A percentile compares a stretch with the other conserved stretches of the same genome.
phyloP scores from a whole-genome alignment of 2,113 vertebrate genomes.

The Pipa parva region DNA sequence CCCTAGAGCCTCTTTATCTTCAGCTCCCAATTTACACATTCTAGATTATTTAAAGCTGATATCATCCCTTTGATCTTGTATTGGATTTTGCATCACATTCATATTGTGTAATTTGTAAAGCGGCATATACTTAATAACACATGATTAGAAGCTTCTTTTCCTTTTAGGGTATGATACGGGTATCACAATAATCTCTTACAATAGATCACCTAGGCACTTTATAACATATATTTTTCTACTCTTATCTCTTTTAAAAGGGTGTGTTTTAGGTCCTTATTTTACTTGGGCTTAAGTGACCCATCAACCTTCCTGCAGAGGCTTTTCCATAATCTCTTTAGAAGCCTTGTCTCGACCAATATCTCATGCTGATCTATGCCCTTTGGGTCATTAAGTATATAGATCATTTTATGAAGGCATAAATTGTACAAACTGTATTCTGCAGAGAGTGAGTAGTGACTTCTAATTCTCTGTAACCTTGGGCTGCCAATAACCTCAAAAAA shows the following conservation, averaged over 20 bases:
- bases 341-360: neutral
- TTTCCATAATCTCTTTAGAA: neutral
- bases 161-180: no score
- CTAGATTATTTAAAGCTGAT: no score
- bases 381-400: slow-evolving; percentile 32
- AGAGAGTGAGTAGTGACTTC: slow-evolving; percentile 13
- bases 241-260: neutral
- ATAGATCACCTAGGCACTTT: no score
- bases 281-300: neutral
- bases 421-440: slow-evolving; percentile 8
- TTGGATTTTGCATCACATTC: no score
- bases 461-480: slow-evolving; percentile 31
- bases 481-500: slow-evolving; percentile 9
- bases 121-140: no score
- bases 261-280: no score
- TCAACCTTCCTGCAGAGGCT: neutral
- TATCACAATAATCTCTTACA: no score
- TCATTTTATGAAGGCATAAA: slow-evolving; percentile 32
- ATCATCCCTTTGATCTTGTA: no score
- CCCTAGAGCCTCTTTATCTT: no score
- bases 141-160: no score
- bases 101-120: no score
- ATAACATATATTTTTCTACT: neutral
- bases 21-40: no score
- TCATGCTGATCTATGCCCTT: slow-evolving; percentile 6